These are phyloP conservation scores for Ictalurus furcatus DNA, from an alignment of 2,113 vertebrate genomes.

Conservation along the genomic window DNA sequence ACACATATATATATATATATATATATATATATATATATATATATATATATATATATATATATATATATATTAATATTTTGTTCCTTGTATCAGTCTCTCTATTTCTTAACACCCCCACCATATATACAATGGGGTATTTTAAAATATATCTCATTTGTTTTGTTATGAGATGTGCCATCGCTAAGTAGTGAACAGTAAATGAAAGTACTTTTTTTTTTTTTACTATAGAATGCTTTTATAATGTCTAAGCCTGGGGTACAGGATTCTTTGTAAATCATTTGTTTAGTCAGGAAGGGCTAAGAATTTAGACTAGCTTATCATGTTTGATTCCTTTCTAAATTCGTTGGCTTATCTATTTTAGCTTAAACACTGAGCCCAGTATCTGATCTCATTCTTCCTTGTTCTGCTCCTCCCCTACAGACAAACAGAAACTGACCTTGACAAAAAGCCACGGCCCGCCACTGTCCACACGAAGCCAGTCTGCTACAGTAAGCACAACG, in stretches of 20 bases:
- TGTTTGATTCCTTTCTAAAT: conserved; percentile 9
- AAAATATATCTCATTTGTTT: background rate
- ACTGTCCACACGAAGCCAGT: conserved; percentile 78
- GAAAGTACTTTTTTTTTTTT: background rate
- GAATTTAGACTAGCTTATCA: background rate
- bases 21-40: too few species aligned
- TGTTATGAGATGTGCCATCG: background rate
- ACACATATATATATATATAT: too few species aligned
- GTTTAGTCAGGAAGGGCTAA: background rate
- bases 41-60: too few species aligned
- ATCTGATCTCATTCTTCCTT: conserved; percentile 17
- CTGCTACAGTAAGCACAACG: conserved; percentile 78
- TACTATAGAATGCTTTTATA: background rate
- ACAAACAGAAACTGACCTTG: conserved; percentile 78
- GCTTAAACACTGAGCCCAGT: background rate
- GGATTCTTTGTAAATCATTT: conserved; percentile 1
- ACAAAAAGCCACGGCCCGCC: conserved; percentile 71
- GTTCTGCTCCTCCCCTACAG: conserved; percentile 65
- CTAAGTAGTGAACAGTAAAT: background rate
- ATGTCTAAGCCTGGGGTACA: background rate
- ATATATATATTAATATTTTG: background rate
- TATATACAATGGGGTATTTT: background rate
- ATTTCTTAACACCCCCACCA: background rate
- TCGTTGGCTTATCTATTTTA: background rate
- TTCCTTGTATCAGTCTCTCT: background rate